Conservation (phyloP, 2,888 invertebrate genomes). For the Rhagonycha lutea region DNA sequence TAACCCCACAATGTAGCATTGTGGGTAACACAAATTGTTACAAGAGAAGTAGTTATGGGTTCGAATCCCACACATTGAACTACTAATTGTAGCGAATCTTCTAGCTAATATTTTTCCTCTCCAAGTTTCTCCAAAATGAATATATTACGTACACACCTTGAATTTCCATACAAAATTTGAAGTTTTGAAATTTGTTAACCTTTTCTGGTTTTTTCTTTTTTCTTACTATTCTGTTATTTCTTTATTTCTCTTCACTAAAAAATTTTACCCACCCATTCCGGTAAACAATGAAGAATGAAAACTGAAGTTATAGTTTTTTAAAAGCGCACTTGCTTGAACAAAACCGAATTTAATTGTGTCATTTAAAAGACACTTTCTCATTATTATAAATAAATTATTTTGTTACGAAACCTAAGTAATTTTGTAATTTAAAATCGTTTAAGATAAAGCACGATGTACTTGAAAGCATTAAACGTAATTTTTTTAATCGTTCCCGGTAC, state of each 20-base stretch:
- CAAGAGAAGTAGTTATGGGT: no score
- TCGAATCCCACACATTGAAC: no score
- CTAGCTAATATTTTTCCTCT: no score
- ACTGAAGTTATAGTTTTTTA: neutral
- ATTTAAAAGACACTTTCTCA: conserved; percentile 14
- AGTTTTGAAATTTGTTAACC: no score
- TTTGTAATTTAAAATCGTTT: conserved; percentile 13
- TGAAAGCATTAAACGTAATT: neutral
- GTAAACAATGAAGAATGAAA: neutral
- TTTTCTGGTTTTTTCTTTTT: no score
- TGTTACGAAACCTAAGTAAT: neutral
- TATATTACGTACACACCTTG: no score
- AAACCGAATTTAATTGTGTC: neutral
- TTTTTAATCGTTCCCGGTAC: neutral
- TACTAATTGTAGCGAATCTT: no score
- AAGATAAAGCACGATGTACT: conserved; percentile 2
- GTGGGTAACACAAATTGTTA: no score
- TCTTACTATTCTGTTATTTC: no score
- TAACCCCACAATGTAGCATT: no score
- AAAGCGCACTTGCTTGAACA: neutral
- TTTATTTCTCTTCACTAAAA: neutral
- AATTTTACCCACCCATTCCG: neutral
- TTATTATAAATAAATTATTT: conserved; percentile 16
- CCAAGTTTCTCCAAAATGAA: no score
- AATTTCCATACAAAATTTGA: no score